Evolutionary conservation across 2,113 vertebrate genomes (phyloP), one percentile per base, ranked within the genome.

Genomic region (Phalacrocorax aristotelis): DNA sequence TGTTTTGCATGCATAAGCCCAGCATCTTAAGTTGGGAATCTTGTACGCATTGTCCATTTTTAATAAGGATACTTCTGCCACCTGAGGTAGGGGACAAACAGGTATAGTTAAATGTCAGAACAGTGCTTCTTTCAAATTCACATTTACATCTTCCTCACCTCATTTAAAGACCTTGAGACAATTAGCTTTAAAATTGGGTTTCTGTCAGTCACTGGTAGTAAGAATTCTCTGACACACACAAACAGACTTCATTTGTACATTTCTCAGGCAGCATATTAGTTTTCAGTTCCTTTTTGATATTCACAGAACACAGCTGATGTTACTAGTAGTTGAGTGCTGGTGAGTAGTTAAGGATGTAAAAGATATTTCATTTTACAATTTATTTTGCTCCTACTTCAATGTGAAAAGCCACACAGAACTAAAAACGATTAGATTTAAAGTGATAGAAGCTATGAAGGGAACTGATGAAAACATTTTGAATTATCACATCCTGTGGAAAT

Each of bases 21-120:
- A 54, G 52, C 98, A 98, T 38, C 97, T 97, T 74, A 99, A 80
- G 95, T 99, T 98, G 20, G 98, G 98, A 93, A 99, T 98, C 88
- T 98, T 98, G 96, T 98, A 99, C 21, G 97, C 96, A 34, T 98
- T 98, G 94, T 99, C 99, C 70, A 99, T 83, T 95, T 98, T 98
- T 34, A 99, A 95, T 30, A 99, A 78, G n/a, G 98, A 95, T 76
- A 98, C 97, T 84, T 99, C 97, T 55, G 87, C 60, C 8, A 99
- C 84, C 98, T 99, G 69, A n/a, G 70, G 51, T 40, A 89, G 27
- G 12, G 23, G 34, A 94, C 13, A 93, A 90, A 93, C 10, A 94
- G 25, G n/a, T 66, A 26, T 22, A 55, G 25, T 58, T 68, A 90
- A 85, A 71, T 32, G 42, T 69, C 83, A 95, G 64, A 90, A 81